Conservation (phyloP, 2,797 vertebrate genomes). For the Sebastes oblongus region DNA sequence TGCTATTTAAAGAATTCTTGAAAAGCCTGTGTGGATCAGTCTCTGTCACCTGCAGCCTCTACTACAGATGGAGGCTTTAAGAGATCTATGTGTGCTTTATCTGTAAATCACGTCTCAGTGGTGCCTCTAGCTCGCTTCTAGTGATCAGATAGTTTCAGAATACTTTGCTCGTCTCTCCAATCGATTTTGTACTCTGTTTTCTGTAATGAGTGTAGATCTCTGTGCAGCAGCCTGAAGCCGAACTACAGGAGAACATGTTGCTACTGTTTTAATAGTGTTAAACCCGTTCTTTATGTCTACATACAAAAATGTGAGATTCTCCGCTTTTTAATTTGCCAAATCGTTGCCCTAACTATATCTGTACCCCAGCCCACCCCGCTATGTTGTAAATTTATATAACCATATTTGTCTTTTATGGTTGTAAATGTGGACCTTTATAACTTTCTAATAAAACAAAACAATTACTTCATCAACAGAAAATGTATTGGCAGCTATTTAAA, state of each 20-base stretch:
- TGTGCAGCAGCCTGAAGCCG: not conserved
- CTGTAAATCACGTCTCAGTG: not conserved
- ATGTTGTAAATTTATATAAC: not conserved
- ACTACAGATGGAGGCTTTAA: not conserved
- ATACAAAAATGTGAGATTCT: not conserved
- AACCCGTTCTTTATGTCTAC: not conserved
- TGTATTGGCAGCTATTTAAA: not conserved
- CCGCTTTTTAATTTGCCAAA: not conserved
- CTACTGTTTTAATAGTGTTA: not conserved
- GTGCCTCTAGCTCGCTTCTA: not conserved
- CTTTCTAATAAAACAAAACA: not conserved
- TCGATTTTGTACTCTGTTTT: not conserved
- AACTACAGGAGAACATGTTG: not conserved
- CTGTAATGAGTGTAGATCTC: not conserved
- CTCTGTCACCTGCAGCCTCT: not conserved
- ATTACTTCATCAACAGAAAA: not conserved
- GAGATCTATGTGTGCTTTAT: not conserved
- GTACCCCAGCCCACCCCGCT: not conserved
- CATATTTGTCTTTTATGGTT: not conserved
- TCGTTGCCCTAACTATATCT: not conserved
- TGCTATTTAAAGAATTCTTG: conserved; percentile 43
- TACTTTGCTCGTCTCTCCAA: not conserved
- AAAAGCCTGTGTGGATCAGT: not conserved
- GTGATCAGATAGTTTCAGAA: not conserved
- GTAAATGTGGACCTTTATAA: not conserved